These are phyloP conservation scores for Cyclophora albipunctata DNA, from an alignment of 2,888 invertebrate species.

Conservation along the genomic window DNA sequence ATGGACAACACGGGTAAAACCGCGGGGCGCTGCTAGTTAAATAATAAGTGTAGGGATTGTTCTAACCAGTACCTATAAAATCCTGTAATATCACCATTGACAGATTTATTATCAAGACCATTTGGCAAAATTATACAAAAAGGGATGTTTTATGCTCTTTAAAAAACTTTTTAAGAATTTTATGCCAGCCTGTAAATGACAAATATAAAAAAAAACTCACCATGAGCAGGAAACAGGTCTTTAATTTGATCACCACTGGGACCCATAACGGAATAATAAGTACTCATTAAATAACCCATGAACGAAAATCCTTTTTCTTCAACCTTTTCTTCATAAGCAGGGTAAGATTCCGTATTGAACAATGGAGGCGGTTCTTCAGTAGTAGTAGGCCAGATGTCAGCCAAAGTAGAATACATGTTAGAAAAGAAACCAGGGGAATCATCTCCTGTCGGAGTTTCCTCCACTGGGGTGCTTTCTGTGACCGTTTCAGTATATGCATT, in stretches of 20 bases:
- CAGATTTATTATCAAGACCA: no score
- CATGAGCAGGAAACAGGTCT: constrained; percentile 52
- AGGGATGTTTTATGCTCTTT: no score
- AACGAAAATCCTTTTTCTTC: constrained; percentile 47
- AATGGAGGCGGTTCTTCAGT: constrained; percentile 43
- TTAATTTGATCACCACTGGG: constrained; percentile 43
- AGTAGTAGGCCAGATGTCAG: constrained; percentile 50
- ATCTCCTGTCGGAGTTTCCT: constrained; percentile 22
- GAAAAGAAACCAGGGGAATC: constrained; percentile 40
- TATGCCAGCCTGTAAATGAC: no score
- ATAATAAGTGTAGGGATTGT: no score
- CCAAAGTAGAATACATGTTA: constrained; percentile 46
- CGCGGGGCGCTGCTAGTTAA: no score
- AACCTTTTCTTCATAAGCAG: constrained; percentile 25
- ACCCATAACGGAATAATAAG: constrained; percentile 52
- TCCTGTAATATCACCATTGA: no score
- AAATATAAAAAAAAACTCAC: constrained; percentile 35
- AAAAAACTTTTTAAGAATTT: no score
- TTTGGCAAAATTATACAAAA: no score
- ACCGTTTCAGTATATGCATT: not conserved
- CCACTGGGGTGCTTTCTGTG: constrained; percentile 6
- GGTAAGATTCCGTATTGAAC: constrained; percentile 36
- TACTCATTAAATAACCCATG: constrained; percentile 43
- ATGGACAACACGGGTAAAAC: no score
- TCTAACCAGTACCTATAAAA: no score